Evolutionary conservation across 2,797 vertebrate genomes (phyloP).

Genomic region (Sebastes paucispinis): DNA sequence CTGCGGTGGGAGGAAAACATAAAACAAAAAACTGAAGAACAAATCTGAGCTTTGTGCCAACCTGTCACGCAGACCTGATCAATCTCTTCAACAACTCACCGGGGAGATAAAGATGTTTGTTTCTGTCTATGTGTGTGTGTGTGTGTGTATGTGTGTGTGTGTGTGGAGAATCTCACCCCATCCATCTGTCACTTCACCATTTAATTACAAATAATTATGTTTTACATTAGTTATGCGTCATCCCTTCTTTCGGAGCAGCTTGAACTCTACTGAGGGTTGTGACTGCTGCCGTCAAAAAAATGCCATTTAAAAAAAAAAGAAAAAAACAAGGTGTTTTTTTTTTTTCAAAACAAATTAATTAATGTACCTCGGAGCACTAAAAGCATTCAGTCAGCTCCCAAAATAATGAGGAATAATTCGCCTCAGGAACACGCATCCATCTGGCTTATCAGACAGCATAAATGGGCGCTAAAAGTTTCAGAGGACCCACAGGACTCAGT

Average conservation of each 20-base stretch:
- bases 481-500: slow-evolving; percentile 1
- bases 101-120: slow-evolving; percentile 12
- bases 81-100: slow-evolving; percentile 20
- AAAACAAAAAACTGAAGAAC: slow-evolving; percentile 11
- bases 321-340: background rate
- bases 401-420: slow-evolving; percentile 67
- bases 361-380: slow-evolving; percentile 61
- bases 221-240: slow-evolving; percentile 34
- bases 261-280: slow-evolving; percentile 9
- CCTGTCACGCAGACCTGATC: slow-evolving; percentile 39
- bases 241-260: background rate
- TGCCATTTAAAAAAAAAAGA: background rate
- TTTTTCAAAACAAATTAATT: slow-evolving; percentile 44
- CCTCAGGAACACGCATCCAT: slow-evolving; percentile 43
- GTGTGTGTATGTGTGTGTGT: background rate
- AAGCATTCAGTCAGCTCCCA: slow-evolving; percentile 54
- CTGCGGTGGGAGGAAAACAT: slow-evolving; percentile 14
- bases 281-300: slow-evolving; percentile 28
- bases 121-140: background rate
- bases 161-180: background rate
- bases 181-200: slow-evolving; percentile 25
- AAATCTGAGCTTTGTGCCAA: slow-evolving; percentile 24
- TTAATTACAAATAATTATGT: slow-evolving; percentile 51
- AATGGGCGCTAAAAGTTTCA: slow-evolving; percentile 48
- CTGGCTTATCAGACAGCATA: slow-evolving; percentile 40